phyloP scores from a whole-genome alignment of 2,113 vertebrate species.

The Echinops telfairi region DNA sequence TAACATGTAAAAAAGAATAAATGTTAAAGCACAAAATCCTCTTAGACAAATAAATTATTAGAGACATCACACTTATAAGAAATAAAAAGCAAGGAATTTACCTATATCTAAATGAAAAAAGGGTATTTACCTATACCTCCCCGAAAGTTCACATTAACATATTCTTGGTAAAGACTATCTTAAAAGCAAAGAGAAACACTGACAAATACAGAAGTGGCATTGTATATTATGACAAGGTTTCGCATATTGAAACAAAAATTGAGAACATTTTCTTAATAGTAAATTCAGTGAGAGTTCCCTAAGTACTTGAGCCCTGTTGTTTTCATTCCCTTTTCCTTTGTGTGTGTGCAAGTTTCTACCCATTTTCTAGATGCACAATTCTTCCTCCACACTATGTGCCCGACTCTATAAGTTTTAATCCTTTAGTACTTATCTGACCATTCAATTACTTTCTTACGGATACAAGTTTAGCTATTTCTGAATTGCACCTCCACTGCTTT shows the following conservation, averaged over 20 bases:
- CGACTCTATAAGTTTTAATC: neutral
- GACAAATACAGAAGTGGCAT: neutral
- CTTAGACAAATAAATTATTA: neutral
- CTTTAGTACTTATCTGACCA: neutral
- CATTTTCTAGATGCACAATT: neutral
- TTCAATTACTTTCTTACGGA: neutral
- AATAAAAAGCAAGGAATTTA: neutral
- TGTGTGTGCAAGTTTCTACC: neutral
- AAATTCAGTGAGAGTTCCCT: neutral
- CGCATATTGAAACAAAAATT: neutral
- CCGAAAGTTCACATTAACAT: neutral
- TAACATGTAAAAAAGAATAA: neutral
- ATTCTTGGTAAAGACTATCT: neutral
- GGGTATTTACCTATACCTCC: neutral
- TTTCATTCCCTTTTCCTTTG: neutral
- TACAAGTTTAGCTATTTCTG: neutral
- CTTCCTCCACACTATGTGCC: neutral
- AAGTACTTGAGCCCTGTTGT: neutral
- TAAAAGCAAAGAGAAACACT: neutral
- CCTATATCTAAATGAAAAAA: too few species aligned
- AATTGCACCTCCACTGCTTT: neutral
- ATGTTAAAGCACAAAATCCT: neutral
- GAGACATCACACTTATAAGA: neutral
- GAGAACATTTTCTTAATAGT: neutral
- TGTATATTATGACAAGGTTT: neutral